Base-by-base conservation (phyloP, 2,888 invertebrate genomes). In the Rhagonycha fulva region DNA sequence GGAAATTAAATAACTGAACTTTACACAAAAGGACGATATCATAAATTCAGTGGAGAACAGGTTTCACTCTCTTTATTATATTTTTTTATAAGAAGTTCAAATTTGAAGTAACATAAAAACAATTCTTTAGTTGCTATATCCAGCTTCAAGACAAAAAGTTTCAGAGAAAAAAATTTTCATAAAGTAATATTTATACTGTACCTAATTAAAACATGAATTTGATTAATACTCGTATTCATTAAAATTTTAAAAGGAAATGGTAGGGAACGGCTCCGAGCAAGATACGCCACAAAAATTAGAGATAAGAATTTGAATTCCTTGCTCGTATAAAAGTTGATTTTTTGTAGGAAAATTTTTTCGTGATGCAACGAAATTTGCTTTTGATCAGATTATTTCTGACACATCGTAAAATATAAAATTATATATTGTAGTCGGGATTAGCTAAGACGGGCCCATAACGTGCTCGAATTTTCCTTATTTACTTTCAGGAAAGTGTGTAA, bases 361-460 rank as follows among this genome's bases (percentile, higher is more conserved):
- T 9, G 47, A 47, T n/a, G 47, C n/a, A 26, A 61, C 66, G 26
- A 62, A 23, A 61, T 23, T 69, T 66, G 62, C 26, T 75, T 68
- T 77, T 76, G 77, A 79, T 77, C 75, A 71, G 77, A 75, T 77
- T 71, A 79, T 78, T 78, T 78, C 76, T 76, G 76, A 71, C 78
- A 76, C 70, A 72, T 74, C 76, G 76, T 79, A 75, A 79, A 77
- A 79, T 73, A 75, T 28, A 71, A 73, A 70, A 69, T 73, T 77
- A 47, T 60, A 73, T 70, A 72, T 47, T 72, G 47, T 71, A 72
- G 72, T 70, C 72, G 72, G 71, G 71, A 63, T 62, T 68, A 62
- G 47, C 62, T 68, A 69, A 32, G 68, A 74, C 12, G n/a, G n/a
- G 32, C 32, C 32, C 12, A 47, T 47, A 47, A 47, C 47, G 47